Conservation (phyloP, 2,888 invertebrate species). For the Melangyna quadrimaculata region DNA sequence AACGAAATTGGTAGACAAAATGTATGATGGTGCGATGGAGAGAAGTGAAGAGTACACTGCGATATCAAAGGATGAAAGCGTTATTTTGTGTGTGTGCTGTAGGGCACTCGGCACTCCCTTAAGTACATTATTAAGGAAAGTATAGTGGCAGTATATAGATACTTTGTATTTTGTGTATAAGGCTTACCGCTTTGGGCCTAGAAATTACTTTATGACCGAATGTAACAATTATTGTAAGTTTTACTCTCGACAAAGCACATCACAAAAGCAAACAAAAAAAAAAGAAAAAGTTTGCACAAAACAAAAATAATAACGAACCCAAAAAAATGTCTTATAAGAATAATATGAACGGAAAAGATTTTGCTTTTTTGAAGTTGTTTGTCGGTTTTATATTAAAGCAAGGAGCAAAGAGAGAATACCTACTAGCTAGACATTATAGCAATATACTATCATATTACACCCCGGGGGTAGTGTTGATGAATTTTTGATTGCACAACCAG, state of each 20-base stretch:
- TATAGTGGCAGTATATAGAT: constrained; percentile 27
- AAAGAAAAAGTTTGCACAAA: background rate
- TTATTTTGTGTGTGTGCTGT: constrained; percentile 8
- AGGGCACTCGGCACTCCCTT: constrained; percentile 26
- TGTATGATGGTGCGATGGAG: background rate
- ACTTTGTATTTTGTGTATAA: constrained; percentile 58
- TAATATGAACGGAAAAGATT: constrained; percentile 47
- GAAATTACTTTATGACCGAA: constrained; percentile 66
- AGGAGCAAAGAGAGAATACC: background rate
- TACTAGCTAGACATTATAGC: background rate
- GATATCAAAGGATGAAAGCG: constrained; percentile 20
- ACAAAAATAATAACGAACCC: background rate
- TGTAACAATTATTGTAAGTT: constrained; percentile 60
- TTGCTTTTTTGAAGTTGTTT: constrained; percentile 28
- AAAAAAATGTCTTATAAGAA: background rate
- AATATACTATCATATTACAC: background rate
- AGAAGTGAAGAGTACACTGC: background rate
- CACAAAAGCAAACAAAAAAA: background rate
- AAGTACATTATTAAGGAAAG: constrained; percentile 61
- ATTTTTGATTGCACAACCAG: constrained; percentile 61
- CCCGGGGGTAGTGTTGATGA: constrained; percentile 54
- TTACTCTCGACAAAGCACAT: constrained; percentile 20
- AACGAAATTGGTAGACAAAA: constrained; percentile 60
- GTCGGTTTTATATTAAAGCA: background rate
- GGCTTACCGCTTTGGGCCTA: constrained; percentile 54